phyloP scores from a whole-genome alignment of 2,113 vertebrate species.

The Tonatia bakeri region DNA sequence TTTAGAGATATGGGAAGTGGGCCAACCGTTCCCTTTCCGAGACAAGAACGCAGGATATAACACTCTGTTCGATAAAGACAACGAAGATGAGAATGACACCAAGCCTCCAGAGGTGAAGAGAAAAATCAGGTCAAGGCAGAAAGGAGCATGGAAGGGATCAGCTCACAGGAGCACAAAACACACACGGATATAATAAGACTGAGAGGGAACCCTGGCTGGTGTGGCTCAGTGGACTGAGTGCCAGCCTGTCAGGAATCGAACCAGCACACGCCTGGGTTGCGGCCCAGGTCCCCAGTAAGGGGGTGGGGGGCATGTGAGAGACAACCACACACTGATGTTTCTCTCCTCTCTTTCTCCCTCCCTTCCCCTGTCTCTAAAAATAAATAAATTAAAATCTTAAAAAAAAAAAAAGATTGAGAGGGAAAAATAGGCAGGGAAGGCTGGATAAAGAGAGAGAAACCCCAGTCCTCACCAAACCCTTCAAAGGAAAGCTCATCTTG shows the following conservation, averaged over 20 bases:
- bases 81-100: neutral
- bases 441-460: neutral
- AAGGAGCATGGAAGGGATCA: neutral
- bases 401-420: neutral
- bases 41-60: constrained; percentile 9
- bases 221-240: too few species aligned
- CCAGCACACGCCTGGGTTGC: too few species aligned
- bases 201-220: too few species aligned
- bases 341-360: too few species aligned
- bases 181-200: fast-evolving
- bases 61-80: constrained; percentile 3
- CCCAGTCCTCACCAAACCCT: neutral
- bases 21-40: neutral
- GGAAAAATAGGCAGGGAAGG: fast-evolving
- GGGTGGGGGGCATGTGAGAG: fast-evolving
- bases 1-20: neutral
- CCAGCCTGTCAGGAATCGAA: too few species aligned
- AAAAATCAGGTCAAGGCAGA: neutral
- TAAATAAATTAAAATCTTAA: too few species aligned
- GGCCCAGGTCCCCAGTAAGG: too few species aligned
- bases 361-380: too few species aligned
- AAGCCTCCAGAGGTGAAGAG: neutral
- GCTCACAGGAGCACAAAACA: neutral
- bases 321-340: too few species aligned
- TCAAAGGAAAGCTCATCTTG: neutral